Conservation (phyloP, 2,113 vertebrate genomes). For the Arvicanthis niloticus region DNA sequence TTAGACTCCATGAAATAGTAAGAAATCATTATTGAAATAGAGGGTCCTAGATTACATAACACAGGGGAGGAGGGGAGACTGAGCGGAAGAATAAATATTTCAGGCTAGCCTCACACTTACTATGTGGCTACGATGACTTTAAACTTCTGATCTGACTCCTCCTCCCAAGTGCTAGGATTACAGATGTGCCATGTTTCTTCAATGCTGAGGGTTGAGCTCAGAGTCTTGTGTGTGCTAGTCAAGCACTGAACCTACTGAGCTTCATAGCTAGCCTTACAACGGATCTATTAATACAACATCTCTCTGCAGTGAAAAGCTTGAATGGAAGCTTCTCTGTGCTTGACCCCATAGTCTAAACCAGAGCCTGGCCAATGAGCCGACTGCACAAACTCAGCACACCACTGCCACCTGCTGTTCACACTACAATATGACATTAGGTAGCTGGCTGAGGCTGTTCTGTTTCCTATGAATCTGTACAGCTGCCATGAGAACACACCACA, state of each 20-base stretch:
- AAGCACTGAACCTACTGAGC: background rate
- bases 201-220: background rate
- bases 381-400: background rate
- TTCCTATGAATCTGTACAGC: background rate
- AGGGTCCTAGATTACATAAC: background rate
- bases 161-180: background rate
- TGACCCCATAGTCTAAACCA: background rate
- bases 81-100: background rate
- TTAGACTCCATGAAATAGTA: background rate
- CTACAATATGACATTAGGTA: background rate
- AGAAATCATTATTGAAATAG: background rate
- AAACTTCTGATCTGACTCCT: background rate
- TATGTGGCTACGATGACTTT: background rate
- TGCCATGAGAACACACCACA: background rate
- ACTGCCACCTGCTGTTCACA: constrained; percentile 73
- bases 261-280: background rate
- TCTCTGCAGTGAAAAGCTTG: background rate
- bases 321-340: background rate
- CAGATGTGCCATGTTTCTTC: background rate
- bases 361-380: background rate
- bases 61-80: background rate
- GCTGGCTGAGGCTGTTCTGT: too few relatives aligned
- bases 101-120: background rate
- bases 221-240: background rate
- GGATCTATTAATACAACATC: background rate